Evolutionary conservation across 2,888 invertebrate species (phyloP).

Genomic region (Disparrhopalites patrizii): DNA sequence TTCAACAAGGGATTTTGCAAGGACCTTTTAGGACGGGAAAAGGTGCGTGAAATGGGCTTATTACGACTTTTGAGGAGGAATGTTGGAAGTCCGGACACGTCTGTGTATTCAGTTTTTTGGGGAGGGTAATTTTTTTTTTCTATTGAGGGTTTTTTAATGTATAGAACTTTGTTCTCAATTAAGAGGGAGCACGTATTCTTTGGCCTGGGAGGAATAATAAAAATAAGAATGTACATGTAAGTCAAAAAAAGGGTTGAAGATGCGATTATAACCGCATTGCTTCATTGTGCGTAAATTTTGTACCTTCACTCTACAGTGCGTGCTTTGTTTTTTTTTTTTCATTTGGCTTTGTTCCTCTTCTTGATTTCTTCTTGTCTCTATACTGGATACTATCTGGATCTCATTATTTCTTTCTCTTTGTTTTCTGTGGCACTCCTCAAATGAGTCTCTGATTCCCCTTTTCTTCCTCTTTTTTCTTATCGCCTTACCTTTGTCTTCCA

Average conservation of each 20-base stretch:
- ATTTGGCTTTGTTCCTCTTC: not conserved
- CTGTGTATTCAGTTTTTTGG: not conserved
- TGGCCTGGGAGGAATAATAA: not conserved
- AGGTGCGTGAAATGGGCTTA: no score
- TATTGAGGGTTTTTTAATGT: no score
- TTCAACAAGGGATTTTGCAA: no score
- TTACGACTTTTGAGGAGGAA: no score
- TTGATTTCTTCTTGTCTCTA: not conserved
- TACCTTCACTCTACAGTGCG: not conserved
- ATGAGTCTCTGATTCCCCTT: no score
- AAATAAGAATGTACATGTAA: not conserved
- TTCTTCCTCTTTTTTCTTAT: no score
- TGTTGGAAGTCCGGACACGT: not conserved
- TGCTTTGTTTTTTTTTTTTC: not conserved
- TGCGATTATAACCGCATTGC: not conserved
- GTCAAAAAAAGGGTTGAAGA: not conserved
- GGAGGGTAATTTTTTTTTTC: not conserved
- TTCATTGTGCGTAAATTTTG: not conserved
- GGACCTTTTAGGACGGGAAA: no score
- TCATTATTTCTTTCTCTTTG: no score
- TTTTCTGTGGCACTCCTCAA: no score
- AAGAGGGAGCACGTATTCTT: no score
- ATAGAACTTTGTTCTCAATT: not conserved
- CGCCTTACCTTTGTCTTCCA: no score
- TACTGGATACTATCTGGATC: not conserved